Percentiles rank a stretch among this genome's conserved stretches.
Evolutionary conservation across 1,140 invertebrate species (phyloP).

Genomic region (Dermatophagoides farinae): DNA sequence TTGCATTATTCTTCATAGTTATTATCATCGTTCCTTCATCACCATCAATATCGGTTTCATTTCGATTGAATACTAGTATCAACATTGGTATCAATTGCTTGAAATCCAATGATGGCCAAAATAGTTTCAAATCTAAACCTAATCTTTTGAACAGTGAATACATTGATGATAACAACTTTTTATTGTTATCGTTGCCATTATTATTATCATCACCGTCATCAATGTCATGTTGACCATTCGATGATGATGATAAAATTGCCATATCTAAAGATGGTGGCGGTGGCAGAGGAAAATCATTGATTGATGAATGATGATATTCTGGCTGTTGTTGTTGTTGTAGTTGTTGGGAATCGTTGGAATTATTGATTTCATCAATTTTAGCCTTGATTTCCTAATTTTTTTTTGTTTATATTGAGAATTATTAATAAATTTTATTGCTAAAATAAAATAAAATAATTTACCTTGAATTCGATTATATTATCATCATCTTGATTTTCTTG

Average conservation of each 20-base stretch:
- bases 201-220: not conserved
- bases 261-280: not conserved
- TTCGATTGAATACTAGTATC: not conserved
- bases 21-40: not conserved
- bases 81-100: not conserved
- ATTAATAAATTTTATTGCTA: no score
- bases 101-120: conserved; percentile 2
- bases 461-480: no score
- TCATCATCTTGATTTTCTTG: no score
- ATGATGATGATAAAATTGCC: not conserved
- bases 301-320: not conserved
- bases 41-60: not conserved
- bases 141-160: not conserved
- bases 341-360: no score
- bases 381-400: no score
- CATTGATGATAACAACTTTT: not conserved
- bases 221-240: not conserved
- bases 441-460: no score
- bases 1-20: no score
- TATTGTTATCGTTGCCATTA: not conserved
- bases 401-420: no score
- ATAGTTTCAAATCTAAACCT: no score
- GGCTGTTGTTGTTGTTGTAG: no score
- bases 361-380: no score
- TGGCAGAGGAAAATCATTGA: not conserved